A percentile compares a stretch with the other conserved stretches of the same genome.
These are phyloP conservation scores for Sterna hirundo DNA, from an alignment of 2,113 vertebrate genomes.

Conservation along the genomic window DNA sequence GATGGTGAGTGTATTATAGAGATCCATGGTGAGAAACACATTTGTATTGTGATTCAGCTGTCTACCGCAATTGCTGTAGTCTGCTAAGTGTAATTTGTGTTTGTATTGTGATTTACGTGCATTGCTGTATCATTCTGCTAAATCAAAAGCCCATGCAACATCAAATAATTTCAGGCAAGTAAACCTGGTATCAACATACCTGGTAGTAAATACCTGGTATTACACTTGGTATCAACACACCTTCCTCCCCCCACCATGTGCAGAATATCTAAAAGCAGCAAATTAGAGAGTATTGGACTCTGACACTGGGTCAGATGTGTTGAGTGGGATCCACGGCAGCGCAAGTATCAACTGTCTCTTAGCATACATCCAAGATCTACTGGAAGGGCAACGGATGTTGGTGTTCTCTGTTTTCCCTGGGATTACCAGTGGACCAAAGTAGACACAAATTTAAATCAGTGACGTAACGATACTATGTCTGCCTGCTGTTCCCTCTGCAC, in stretches of 20 bases:
- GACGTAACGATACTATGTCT: background rate
- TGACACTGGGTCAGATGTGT: background rate
- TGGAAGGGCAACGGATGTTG: background rate
- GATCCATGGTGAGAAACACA: background rate
- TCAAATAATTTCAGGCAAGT: background rate
- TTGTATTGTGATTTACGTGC: background rate
- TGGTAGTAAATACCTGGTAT: background rate
- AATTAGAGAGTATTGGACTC: background rate
- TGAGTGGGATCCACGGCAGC: background rate
- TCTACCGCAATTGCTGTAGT: background rate
- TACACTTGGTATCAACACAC: background rate
- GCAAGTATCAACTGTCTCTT: background rate
- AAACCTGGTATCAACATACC: background rate
- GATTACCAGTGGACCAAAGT: background rate
- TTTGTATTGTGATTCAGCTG: background rate
- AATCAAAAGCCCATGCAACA: background rate
- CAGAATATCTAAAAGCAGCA: background rate
- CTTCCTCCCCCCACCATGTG: accelerated
- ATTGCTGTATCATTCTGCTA: background rate
- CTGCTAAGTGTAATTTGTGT: background rate
- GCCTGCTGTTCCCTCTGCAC: background rate
- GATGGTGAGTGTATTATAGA: background rate
- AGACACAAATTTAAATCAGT: background rate
- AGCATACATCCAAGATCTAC: background rate
- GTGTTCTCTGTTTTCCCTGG: background rate